Base-by-base conservation (phyloP, 2,888 invertebrate species). In the Ecliptopera silaceata region DNA sequence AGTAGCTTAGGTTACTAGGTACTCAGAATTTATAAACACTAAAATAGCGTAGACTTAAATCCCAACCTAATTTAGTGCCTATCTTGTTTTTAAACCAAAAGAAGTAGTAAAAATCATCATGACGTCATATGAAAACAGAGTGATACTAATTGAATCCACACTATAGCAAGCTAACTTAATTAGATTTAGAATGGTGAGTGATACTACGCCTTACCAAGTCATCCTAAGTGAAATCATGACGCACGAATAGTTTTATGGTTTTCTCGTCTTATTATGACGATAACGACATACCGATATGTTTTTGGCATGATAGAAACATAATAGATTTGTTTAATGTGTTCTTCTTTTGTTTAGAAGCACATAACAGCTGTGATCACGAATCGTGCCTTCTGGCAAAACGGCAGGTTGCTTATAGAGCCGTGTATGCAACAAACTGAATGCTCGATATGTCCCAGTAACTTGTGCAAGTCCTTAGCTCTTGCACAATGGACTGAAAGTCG, bases 391-490 rank as follows among this genome's bases (percentile, higher is more conserved):
- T 91, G 82, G 80, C 64, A 79, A 36, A 55, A 71, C 52, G 84
- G 82, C 11, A 82, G 88, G 0, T 65, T 91, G 4, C 83, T 62
- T 72, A 88, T 90, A 13, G 86, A 89, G 76, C 91, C 90, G 0
- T 85, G 79, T 62, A 89, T 89, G 89, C 66, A 72, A 0, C 89
- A 89, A 75, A 63, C 68, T 0, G 71, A 66, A 0, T 90, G 90
- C 58, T 0, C 68, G 0, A 72, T 79, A 4, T 91, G 90, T 12
- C 90, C 90, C 0, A 52, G 53, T 51, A 91, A 91, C 77, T 57
- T 91, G 65, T 91, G 90, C 84, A 91, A 91, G 81, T 77, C 81
- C 0, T 61, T 80, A 0, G 89, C 89, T 31, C 75, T 90, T 0
- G 78, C 77, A 12, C 74, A 84, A 70, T 87, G 82, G 81, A 70